Percentiles rank a stretch among this genome's conserved stretches.
These are phyloP conservation scores for Hestina assimilis DNA, from an alignment of 1,140 invertebrate genomes.

Conservation along the genomic window DNA sequence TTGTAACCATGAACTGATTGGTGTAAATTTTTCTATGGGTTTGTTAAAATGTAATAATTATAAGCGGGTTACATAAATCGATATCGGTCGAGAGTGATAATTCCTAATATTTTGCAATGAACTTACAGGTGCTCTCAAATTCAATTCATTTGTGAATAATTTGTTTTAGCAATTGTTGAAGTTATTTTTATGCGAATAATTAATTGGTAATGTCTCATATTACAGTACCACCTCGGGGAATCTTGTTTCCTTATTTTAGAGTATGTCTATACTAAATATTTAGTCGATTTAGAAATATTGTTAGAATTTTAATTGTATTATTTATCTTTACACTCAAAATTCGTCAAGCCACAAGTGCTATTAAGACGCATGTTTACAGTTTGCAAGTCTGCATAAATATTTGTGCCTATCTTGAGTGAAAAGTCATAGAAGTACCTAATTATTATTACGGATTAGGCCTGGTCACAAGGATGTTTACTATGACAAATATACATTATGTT, in stretches of 20 bases:
- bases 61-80: slow-evolving; percentile 42
- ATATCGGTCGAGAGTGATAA: slow-evolving; percentile 38
- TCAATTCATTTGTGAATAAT: slow-evolving; percentile 46
- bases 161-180: slow-evolving; percentile 9
- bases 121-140: slow-evolving; percentile 56
- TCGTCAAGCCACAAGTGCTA: slow-evolving; percentile 43
- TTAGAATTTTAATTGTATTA: slow-evolving; percentile 75
- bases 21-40: slow-evolving; percentile 75
- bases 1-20: slow-evolving; percentile 67
- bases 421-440: slow-evolving; percentile 33
- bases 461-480: slow-evolving; percentile 55
- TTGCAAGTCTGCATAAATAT: slow-evolving; percentile 19
- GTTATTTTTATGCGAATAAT: slow-evolving; percentile 36
- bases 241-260: slow-evolving; percentile 63
- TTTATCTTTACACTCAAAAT: slow-evolving; percentile 70
- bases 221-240: slow-evolving; percentile 55
- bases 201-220: slow-evolving; percentile 38
- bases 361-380: slow-evolving; percentile 22
- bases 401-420: slow-evolving; percentile 22
- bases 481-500: slow-evolving; percentile 44
- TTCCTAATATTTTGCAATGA: slow-evolving; percentile 38
- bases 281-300: slow-evolving; percentile 71
- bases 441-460: slow-evolving; percentile 31
- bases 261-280: slow-evolving; percentile 70
- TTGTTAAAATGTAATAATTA: slow-evolving; percentile 61